These are phyloP conservation scores for Scarus forsteni DNA, from an alignment of 2,797 vertebrate genomes.

Conservation along the genomic window DNA sequence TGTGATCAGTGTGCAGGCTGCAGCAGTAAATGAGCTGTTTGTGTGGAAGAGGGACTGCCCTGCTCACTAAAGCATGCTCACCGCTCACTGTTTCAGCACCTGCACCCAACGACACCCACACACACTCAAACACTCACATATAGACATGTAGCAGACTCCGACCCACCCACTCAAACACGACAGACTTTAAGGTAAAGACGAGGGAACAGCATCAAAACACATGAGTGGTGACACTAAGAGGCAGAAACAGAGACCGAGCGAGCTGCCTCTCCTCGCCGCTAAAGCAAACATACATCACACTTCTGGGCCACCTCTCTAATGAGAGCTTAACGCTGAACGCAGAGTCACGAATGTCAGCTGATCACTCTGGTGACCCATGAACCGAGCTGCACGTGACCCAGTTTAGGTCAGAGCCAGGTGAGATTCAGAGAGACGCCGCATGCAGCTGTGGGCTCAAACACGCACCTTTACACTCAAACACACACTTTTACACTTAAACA, in stretches of 20 bases:
- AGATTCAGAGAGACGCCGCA: conserved; percentile 54
- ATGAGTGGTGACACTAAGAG: conserved; percentile 18
- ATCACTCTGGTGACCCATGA: conserved; percentile 62
- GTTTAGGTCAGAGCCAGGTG: conserved; percentile 72
- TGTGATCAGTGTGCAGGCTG: conserved; percentile 28
- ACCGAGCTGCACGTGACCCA: conserved; percentile 59
- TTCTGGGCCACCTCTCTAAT: conserved; percentile 39
- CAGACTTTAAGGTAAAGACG: conserved; percentile 42
- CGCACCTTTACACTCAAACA: conserved; percentile 6
- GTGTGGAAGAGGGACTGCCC: conserved; percentile 43
- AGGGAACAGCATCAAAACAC: conserved; percentile 33
- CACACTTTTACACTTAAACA: too few relatives aligned
- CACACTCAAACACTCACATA: conserved; percentile 45
- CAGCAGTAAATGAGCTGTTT: conserved; percentile 39
- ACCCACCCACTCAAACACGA: conserved; percentile 47
- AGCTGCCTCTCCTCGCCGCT: conserved; percentile 17
- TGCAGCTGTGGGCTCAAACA: conserved; percentile 31
- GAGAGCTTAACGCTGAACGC: conserved; percentile 33
- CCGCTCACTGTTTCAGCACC: conserved; percentile 76
- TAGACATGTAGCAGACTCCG: conserved; percentile 41
- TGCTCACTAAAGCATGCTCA: conserved; percentile 76
- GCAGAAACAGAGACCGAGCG: conserved; percentile 39
- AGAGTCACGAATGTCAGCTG: conserved; percentile 49
- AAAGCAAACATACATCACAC: conserved; percentile 45
- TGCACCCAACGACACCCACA: conserved; percentile 66